Evolutionary conservation across 2,888 invertebrate species (phyloP).

Genomic region (Heteromyza rotundicornis): DNA sequence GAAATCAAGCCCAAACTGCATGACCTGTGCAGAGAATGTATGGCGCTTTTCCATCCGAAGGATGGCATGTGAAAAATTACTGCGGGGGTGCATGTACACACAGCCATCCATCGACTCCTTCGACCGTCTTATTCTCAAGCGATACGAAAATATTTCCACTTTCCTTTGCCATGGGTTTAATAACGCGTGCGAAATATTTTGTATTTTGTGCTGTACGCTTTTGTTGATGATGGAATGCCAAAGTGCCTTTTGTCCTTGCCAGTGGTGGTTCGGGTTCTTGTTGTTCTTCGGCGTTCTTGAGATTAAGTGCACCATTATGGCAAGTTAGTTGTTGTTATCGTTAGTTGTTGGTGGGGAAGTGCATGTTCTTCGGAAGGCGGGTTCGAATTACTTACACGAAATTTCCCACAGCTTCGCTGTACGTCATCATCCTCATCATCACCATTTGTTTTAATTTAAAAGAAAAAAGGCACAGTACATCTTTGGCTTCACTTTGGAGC

Average conservation of each 20-base stretch:
- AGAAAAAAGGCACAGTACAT: neutral
- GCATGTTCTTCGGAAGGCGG: neutral
- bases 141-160: neutral
- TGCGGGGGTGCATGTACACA: neutral
- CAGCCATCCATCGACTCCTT: neutral
- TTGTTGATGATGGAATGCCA: neutral
- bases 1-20: neutral
- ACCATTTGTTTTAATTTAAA: neutral
- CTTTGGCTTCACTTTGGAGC: too few species aligned
- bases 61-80: too few species aligned
- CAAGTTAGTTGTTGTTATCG: constrained; percentile 14
- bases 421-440: neutral
- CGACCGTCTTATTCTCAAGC: too few species aligned
- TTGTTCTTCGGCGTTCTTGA: neutral
- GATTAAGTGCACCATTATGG: constrained; percentile 34
- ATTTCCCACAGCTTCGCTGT: neutral
- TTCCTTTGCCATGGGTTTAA: neutral
- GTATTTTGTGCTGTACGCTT: too few species aligned
- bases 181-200: neutral
- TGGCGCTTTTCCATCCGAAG: too few species aligned
- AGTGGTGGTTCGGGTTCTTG: neutral
- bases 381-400: neutral
- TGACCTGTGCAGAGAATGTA: neutral
- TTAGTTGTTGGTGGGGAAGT: neutral
- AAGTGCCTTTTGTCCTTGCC: neutral